A percentile compares a stretch with the other conserved stretches of the same genome.
Conservation (phyloP, 2,113 vertebrate species). For the Alosa alosa region DNA sequence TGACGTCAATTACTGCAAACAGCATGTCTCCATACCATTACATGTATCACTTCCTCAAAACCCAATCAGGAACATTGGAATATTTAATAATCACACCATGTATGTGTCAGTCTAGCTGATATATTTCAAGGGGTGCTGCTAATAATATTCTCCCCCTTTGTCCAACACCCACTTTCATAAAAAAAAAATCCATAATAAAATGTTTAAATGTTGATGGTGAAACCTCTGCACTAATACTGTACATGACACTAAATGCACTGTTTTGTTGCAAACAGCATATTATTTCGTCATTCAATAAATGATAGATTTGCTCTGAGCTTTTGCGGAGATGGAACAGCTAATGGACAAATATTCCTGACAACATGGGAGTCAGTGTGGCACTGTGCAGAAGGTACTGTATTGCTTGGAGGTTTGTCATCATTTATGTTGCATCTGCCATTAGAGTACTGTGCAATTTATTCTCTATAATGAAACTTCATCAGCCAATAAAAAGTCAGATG, state of each 20-base stretch:
- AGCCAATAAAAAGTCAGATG: background rate
- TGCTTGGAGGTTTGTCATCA: too few species aligned
- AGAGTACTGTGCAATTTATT: background rate
- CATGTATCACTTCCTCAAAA: slow-evolving; percentile 2
- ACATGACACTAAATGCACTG: too few species aligned
- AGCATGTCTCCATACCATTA: background rate
- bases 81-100: background rate
- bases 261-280: too few species aligned
- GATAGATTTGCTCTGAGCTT: too few species aligned
- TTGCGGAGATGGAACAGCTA: background rate
- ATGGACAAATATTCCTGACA: background rate
- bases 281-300: too few species aligned
- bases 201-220: too few species aligned
- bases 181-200: too few species aligned
- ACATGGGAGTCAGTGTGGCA: background rate
- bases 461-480: background rate
- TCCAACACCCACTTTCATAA: too few species aligned
- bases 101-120: background rate
- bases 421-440: background rate
- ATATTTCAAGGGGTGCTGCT: background rate
- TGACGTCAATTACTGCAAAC: background rate
- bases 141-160: too few species aligned
- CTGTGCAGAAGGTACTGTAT: too few species aligned
- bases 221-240: too few species aligned
- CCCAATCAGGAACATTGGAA: background rate